Conservation (phyloP, 2,797 vertebrate species). For the Tarsius wallacei region DNA sequence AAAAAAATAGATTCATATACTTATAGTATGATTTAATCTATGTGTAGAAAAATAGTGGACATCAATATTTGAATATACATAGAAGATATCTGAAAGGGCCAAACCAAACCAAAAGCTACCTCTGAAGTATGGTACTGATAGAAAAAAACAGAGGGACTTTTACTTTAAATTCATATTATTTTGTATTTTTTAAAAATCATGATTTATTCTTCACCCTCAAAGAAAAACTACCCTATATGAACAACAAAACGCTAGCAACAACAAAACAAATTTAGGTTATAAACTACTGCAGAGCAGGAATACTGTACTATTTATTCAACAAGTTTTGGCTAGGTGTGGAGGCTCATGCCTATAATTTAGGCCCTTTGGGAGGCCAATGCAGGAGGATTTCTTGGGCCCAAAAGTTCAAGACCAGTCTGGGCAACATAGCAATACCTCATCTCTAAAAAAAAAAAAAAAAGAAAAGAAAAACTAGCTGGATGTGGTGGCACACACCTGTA, state of each 20-base stretch:
- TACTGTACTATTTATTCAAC: not conserved
- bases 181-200: not conserved
- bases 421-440: too few species aligned
- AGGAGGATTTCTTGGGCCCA: too few species aligned
- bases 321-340: not conserved
- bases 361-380: too few species aligned
- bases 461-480: too few species aligned
- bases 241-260: not conserved
- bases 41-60: not conserved
- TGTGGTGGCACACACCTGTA: too few species aligned
- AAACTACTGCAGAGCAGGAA: not conserved
- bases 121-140: not conserved
- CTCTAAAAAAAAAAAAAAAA: too few species aligned
- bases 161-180: constrained; percentile 3
- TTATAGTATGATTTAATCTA: constrained; percentile 46
- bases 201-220: not conserved
- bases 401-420: too few species aligned
- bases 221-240: not conserved
- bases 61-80: not conserved
- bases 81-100: not conserved
- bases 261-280: not conserved
- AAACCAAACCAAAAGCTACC: not conserved
- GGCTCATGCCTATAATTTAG: too few species aligned
- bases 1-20: constrained; percentile 21
- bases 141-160: not conserved